Percentiles rank a stretch among this genome's conserved stretches.
phyloP scores from a whole-genome alignment of 1,140 invertebrate genomes.

The Lucilia sericata region DNA sequence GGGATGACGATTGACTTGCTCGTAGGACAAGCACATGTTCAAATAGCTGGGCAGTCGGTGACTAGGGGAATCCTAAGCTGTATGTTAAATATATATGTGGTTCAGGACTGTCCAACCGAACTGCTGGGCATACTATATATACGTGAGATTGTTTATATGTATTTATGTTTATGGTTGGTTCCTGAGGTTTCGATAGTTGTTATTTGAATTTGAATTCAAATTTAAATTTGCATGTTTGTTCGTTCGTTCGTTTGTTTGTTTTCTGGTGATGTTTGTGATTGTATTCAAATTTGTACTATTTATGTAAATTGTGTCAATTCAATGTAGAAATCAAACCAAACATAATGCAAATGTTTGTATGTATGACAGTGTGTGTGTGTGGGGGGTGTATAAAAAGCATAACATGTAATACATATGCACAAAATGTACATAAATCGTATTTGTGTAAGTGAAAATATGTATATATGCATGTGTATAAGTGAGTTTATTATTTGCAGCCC shows the following conservation, averaged over 20 bases:
- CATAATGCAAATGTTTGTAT: neutral
- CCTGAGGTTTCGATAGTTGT: conserved; percentile 10
- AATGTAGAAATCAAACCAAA: neutral
- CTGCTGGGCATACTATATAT: too few species aligned
- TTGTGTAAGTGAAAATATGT: too few species aligned
- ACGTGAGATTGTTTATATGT: neutral
- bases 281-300: conserved; percentile 8
- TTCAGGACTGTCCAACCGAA: too few species aligned
- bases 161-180: conserved; percentile 12
- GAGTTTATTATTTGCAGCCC: too few species aligned
- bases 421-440: too few species aligned
- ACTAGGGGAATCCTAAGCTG: too few species aligned
- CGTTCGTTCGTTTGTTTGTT: neutral
- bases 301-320: conserved; percentile 14
- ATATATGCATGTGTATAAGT: too few species aligned
- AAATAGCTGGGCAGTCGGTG: too few species aligned
- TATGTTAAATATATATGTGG: too few species aligned
- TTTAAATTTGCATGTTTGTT: neutral
- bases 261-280: conserved; percentile 3
- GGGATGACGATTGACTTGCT: too few species aligned
- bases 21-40: too few species aligned
- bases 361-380: too few species aligned
- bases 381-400: neutral
- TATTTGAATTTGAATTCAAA: conserved; percentile 3
- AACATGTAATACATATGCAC: neutral